A percentile compares a stretch with the other conserved stretches of the same genome.
Evolutionary conservation across 2,797 vertebrate species (phyloP).

Genomic region (Galagoides demidoff): DNA sequence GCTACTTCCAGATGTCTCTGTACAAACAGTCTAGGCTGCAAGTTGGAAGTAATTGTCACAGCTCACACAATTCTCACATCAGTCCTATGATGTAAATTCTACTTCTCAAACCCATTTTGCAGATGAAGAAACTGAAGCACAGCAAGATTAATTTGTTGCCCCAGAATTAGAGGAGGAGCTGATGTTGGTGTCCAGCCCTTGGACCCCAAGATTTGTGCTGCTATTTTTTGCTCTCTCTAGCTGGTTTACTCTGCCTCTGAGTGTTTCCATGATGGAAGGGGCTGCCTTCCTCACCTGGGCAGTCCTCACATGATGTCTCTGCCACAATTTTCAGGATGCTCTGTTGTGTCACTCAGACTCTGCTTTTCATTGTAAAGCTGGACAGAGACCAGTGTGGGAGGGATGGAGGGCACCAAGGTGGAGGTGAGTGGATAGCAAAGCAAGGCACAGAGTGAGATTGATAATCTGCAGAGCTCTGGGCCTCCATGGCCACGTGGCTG

Average conservation of each 20-base stretch:
- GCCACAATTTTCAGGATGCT: neutral
- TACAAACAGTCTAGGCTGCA: too few species aligned
- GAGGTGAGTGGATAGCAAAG: neutral
- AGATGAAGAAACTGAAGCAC: neutral
- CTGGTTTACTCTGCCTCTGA: neutral
- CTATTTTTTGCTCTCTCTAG: neutral
- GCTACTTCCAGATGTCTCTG: neutral
- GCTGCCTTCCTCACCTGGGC: too few species aligned
- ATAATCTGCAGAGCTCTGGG: neutral
- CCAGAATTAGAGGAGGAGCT: too few species aligned
- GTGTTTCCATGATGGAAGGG: fast-evolving
- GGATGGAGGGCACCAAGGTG: fast-evolving
- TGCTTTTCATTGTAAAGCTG: neutral
- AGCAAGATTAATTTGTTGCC: neutral
- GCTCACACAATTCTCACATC: neutral
- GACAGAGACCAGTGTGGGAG: neutral
- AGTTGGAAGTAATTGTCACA: neutral
- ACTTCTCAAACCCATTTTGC: neutral
- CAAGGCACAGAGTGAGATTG: neutral
- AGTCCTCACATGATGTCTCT: fast-evolving
- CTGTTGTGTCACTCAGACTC: neutral
- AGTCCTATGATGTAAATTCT: neutral
- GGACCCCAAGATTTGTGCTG: neutral
- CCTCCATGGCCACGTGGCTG: neutral
- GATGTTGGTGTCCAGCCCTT: fast-evolving